Evolutionary conservation across 2,113 vertebrate genomes (phyloP), one percentile per base, ranked within the genome.

Genomic region (Ptychochromis oligacanthus): DNA sequence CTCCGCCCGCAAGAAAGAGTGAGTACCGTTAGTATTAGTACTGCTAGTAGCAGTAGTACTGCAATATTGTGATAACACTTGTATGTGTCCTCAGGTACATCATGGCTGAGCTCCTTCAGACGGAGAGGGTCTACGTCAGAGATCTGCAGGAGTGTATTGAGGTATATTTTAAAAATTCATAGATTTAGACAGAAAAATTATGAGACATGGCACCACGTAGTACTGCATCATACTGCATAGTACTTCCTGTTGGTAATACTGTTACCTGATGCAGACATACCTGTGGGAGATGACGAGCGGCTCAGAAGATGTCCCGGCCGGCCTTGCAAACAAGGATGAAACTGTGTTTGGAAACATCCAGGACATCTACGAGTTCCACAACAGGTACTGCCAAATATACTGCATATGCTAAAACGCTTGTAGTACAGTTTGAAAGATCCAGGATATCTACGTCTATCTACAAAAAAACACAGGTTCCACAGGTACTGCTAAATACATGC

Each of bases 221-320:
- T 60, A 20, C 43, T 81, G 11, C 60, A 55, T 20, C 4, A 43
- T 6, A 43, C 7, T 49, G 26, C 20, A 13, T 54, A 20, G 7
- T 60, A 57, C 60, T 12, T 58, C 4, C 18, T 31, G 40, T 1
- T 24, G 93, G 36, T 74, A 9, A 11, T 28, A 11, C 26, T 58
- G 15, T 13, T 1, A 9, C 24, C 26, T 46, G 17, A 1, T 94
- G 24, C 94, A 99, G 98, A 99, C 98, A 10, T 99, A 99, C 95
- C 95, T 98, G 81, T 99, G 98, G 98, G 98, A 99, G 95, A 99
- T 99, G 98, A 99, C 98, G 5, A 99, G 98, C 31, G 98, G 98
- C 36, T 97, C 98, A 4, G 98, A 98, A 85, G 98, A 99, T 89
- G 97, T 99, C 83, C 98, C 98, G 0, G 46, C 96, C 36, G 98